These are phyloP conservation scores for Eristalis tenax DNA, from an alignment of 2,888 invertebrate species.

Conservation along the genomic window DNA sequence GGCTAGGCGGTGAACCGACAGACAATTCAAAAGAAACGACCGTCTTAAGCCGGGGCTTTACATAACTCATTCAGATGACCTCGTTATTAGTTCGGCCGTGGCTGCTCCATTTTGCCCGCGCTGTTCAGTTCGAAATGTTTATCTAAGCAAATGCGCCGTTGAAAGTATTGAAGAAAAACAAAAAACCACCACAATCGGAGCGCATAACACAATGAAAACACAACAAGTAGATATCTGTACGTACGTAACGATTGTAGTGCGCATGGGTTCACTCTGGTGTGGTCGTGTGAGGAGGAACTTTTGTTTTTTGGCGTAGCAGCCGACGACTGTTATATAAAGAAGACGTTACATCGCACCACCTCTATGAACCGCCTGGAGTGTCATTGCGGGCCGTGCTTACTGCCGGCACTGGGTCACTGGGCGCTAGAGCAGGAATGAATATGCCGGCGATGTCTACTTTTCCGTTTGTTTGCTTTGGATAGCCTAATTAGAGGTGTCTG, in stretches of 20 bases:
- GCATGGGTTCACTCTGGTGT: conserved; percentile 13
- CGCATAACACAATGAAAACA: conserved; percentile 27
- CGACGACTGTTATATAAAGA: background rate
- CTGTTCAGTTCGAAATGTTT: conserved; percentile 6
- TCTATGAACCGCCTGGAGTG: background rate
- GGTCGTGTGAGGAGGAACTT: background rate
- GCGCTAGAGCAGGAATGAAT: background rate
- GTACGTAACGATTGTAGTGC: conserved; percentile 30
- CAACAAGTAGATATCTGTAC: background rate
- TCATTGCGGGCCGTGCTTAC: background rate
- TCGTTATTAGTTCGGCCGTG: conserved; percentile 39
- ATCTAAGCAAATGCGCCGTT: conserved; percentile 21
- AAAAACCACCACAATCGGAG: conserved; percentile 4
- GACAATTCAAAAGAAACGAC: background rate
- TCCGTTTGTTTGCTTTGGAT: background rate
- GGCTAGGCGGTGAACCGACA: background rate
- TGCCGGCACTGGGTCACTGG: background rate
- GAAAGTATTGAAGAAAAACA: conserved; percentile 4
- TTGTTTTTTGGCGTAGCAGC: background rate
- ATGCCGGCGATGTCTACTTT: background rate
- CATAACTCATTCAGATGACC: conserved; percentile 44
- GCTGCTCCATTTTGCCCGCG: conserved; percentile 25
- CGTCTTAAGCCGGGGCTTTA: conserved; percentile 3
- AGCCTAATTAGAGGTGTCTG: background rate
- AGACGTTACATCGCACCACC: background rate